phyloP scores from a whole-genome alignment of 2,888 invertebrate species.

The Drosophila stalkeri region DNA sequence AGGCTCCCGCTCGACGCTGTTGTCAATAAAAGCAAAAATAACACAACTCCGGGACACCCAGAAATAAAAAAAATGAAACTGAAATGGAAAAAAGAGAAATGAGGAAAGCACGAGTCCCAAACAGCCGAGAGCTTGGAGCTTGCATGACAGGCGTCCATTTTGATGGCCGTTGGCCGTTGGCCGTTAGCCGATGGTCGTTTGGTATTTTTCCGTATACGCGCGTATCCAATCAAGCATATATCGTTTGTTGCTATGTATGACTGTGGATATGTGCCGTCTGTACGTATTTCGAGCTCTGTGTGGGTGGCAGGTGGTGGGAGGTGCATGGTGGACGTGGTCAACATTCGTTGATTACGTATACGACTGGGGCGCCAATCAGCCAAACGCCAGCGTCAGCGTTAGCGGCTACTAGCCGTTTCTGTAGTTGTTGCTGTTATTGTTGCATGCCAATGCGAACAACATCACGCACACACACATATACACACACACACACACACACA shows the following conservation, averaged over 20 bases:
- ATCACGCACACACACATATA: conserved; percentile 18
- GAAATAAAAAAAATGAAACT: conserved; percentile 25
- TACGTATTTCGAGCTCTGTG: conserved; percentile 31
- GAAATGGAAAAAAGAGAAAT: conserved; percentile 1
- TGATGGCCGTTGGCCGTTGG: conserved; percentile 62
- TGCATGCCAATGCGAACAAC: conserved; percentile 63
- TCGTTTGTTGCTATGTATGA: conserved; percentile 42
- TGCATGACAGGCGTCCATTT: conserved; percentile 76
- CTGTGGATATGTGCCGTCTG: conserved; percentile 22
- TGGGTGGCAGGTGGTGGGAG: conserved; percentile 67
- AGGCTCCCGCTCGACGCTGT: conserved; percentile 16
- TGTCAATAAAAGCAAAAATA: conserved; percentile 78
- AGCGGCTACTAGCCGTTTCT: conserved; percentile 44
- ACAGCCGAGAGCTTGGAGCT: conserved; percentile 50
- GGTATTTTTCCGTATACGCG: conserved; percentile 75
- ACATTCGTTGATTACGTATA: conserved; percentile 83
- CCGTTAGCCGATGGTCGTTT: conserved; percentile 47
- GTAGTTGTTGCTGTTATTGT: conserved; percentile 48
- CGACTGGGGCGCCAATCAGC: conserved; percentile 80
- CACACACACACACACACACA: conserved; percentile 31
- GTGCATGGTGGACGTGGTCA: conserved; percentile 79
- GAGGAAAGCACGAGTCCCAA: conserved; percentile 1
- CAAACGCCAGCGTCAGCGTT: conserved; percentile 70
- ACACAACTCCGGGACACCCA: conserved; percentile 43
- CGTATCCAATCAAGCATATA: conserved; percentile 81